Evolutionary conservation across 2,888 invertebrate species (phyloP).

Genomic region (Liposcelis brunnea): DNA sequence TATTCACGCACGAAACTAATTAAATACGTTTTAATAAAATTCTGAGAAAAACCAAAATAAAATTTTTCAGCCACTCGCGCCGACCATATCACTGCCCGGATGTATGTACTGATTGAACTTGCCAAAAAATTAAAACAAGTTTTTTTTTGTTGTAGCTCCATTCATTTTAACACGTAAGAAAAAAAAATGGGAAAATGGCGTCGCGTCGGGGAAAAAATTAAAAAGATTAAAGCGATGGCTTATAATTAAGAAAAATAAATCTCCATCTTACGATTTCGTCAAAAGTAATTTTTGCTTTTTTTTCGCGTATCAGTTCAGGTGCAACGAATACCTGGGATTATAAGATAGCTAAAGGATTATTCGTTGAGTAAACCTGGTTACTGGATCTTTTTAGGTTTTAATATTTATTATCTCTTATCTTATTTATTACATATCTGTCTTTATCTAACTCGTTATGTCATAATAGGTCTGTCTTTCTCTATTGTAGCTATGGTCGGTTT

Average conservation of each 20-base stretch:
- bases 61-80: neutral
- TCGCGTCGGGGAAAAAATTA: neutral
- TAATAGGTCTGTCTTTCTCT: neutral
- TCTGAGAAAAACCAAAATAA: no score
- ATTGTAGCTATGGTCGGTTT: no score
- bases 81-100: neutral
- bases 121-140: slow-evolving; percentile 5
- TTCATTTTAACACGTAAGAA: slow-evolving; percentile 7
- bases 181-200: neutral
- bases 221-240: neutral
- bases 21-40: no score
- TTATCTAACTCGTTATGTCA: slow-evolving; percentile 9
- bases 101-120: slow-evolving; percentile 6
- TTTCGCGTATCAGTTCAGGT: slow-evolving; percentile 4
- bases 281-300: neutral
- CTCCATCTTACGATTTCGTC: neutral
- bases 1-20: no score
- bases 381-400: no score
- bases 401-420: no score
- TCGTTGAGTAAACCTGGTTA: no score
- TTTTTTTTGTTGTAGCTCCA: neutral
- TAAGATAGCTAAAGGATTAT: no score
- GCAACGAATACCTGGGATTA: no score
- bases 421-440: neutral
- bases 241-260: neutral